A percentile compares a stretch with the other conserved stretches of the same genome.
Evolutionary conservation across 2,888 invertebrate genomes (phyloP).

Genomic region (Carcina quercana): DNA sequence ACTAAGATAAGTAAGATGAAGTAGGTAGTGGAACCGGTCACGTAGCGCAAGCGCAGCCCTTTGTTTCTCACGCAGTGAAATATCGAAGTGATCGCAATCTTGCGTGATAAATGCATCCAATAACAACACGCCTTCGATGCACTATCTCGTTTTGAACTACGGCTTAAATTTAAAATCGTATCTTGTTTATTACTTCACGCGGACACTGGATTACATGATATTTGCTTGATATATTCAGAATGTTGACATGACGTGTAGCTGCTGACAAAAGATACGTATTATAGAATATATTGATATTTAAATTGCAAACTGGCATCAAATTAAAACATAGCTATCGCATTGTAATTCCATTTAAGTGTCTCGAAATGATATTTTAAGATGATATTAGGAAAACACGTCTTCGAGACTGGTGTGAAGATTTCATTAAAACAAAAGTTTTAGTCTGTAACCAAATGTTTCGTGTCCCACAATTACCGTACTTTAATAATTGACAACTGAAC

Average conservation of each 20-base stretch:
- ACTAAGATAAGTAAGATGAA: too few relatives aligned
- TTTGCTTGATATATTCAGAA: too few relatives aligned
- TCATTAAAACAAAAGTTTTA: too few relatives aligned
- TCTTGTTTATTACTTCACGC: not conserved
- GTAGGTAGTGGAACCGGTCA: conserved; percentile 38
- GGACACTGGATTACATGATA: conserved; percentile 2
- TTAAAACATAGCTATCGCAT: not conserved
- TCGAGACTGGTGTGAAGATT: not conserved
- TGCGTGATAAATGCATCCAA: conserved; percentile 50
- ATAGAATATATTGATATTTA: not conserved
- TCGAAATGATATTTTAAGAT: too few relatives aligned
- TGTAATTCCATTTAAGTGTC: not conserved
- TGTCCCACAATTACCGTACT: too few relatives aligned
- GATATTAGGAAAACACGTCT: not conserved
- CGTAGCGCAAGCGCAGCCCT: conserved; percentile 35
- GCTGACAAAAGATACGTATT: not conserved
- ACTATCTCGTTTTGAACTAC: conserved; percentile 3
- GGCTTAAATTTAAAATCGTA: conserved; percentile 6
- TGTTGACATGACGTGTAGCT: too few relatives aligned
- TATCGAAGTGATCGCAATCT: conserved; percentile 50
- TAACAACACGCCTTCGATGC: conserved; percentile 18
- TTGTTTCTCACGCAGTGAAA: conserved; percentile 60
- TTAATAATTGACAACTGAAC: too few relatives aligned
- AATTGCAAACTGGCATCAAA: not conserved
- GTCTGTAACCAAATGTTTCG: too few relatives aligned